These are phyloP conservation scores for Sacculina carcini DNA, from an alignment of 2,888 invertebrate genomes.

Conservation along the genomic window DNA sequence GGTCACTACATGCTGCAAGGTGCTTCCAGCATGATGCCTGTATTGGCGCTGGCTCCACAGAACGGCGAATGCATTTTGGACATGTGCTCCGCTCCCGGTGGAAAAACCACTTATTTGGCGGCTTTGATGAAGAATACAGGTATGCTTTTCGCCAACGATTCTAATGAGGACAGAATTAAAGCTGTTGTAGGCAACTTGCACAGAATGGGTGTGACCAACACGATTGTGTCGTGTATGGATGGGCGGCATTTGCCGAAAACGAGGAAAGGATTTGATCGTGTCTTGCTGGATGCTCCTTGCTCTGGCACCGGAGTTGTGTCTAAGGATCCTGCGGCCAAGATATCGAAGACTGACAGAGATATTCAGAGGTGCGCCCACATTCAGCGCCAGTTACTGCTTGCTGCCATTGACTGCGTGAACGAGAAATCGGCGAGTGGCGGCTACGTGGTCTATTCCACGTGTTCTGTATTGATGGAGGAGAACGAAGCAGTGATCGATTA, in stretches of 20 bases:
- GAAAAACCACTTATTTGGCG: constrained; percentile 92
- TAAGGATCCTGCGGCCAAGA: constrained; percentile 91
- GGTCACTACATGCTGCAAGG: constrained; percentile 85
- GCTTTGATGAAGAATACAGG: constrained; percentile 97
- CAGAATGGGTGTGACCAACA: constrained; percentile 78
- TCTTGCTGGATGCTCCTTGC: constrained; percentile 90
- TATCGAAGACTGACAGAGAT: constrained; percentile 62
- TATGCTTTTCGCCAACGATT: constrained; percentile 80
- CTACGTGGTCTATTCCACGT: constrained; percentile 91
- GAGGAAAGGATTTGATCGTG: constrained; percentile 78
- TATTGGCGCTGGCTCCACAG: constrained; percentile 91
- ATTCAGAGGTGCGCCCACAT: constrained; percentile 71
- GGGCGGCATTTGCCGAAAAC: constrained; percentile 37
- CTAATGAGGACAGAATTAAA: constrained; percentile 60
- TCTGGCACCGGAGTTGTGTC: constrained; percentile 93
- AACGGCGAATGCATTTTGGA: constrained; percentile 82
- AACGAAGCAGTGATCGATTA: constrained; percentile 95
- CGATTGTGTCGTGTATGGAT: constrained; percentile 65
- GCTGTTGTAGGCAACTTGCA: constrained; percentile 92
- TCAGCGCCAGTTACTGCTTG: constrained; percentile 67
- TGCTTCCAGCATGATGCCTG: constrained; percentile 85
- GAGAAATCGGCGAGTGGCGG: constrained; percentile 78
- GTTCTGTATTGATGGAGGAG: constrained; percentile 84
- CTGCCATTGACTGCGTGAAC: constrained; percentile 89
- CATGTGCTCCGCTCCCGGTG: constrained; percentile 95